A percentile compares a stretch with the other conserved stretches of the same genome.
These are phyloP conservation scores for Eupeodes luniger DNA, from an alignment of 2,888 invertebrate species.

Conservation along the genomic window DNA sequence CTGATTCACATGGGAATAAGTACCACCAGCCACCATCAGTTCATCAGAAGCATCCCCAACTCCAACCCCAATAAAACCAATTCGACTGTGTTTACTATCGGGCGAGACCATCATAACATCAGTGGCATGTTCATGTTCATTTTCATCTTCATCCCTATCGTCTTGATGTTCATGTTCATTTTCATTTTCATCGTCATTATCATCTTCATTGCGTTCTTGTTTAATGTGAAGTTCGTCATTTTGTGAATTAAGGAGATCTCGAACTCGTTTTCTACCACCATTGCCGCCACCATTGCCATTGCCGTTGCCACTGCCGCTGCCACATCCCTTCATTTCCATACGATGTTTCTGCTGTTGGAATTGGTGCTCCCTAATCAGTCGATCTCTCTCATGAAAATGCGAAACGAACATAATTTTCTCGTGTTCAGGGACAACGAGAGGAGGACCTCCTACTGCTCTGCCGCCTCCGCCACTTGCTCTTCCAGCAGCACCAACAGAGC, in stretches of 20 bases:
- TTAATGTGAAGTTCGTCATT: slow-evolving; percentile 63
- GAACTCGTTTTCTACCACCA: slow-evolving; percentile 65
- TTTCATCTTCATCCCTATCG: background rate
- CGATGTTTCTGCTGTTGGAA: slow-evolving; percentile 81
- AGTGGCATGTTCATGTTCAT: slow-evolving; percentile 61
- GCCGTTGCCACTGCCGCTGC: slow-evolving; percentile 54
- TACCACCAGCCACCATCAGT: background rate
- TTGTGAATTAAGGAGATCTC: slow-evolving; percentile 38
- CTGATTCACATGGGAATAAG: slow-evolving; percentile 50
- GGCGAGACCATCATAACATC: slow-evolving; percentile 63
- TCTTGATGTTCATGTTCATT: slow-evolving; percentile 47
- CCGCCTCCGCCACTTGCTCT: background rate
- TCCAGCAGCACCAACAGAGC: slow-evolving; percentile 39
- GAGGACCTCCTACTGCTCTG: slow-evolving; percentile 38
- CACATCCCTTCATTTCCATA: slow-evolving; percentile 71
- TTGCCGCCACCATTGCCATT: slow-evolving; percentile 58
- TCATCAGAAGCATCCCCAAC: slow-evolving; percentile 31
- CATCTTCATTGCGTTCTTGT: slow-evolving; percentile 51
- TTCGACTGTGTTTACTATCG: slow-evolving; percentile 61
- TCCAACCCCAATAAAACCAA: slow-evolving; percentile 39
- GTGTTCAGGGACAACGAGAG: slow-evolving; percentile 74
- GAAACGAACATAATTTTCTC: slow-evolving; percentile 82
- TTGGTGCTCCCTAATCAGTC: slow-evolving; percentile 84
- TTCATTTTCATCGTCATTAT: slow-evolving; percentile 54
- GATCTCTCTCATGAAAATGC: slow-evolving; percentile 84